A percentile compares a stretch with the other conserved stretches of the same genome.
Evolutionary conservation across 2,797 vertebrate species (phyloP).

Genomic region (Helicolenus hilgendorfi): DNA sequence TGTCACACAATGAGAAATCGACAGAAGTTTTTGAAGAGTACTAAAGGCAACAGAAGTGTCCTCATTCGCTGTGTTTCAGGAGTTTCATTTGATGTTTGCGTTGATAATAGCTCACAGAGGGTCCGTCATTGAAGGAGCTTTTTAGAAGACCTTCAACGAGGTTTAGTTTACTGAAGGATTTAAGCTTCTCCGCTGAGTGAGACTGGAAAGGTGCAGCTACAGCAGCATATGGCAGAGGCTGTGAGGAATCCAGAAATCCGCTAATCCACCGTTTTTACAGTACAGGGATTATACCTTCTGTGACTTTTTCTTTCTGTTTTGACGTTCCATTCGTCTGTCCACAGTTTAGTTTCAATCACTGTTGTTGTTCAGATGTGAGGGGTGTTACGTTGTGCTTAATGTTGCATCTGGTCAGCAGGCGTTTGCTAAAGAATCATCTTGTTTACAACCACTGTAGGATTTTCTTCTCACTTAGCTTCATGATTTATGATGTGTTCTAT

Average conservation of each 20-base stretch:
- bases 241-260: conserved; percentile 69
- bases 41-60: neutral
- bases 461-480: conserved; percentile 7
- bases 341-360: conserved; percentile 53
- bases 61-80: neutral
- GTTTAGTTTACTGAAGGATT: conserved; percentile 53
- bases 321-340: conserved; percentile 25
- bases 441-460: conserved; percentile 31
- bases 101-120: conserved; percentile 16
- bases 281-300: conserved; percentile 69
- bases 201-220: conserved; percentile 63
- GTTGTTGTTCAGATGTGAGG: conserved; percentile 38
- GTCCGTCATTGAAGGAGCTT: conserved; percentile 3
- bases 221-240: conserved; percentile 60
- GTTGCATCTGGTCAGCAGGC: conserved; percentile 63
- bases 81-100: conserved; percentile 24
- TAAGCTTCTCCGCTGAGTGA: conserved; percentile 28
- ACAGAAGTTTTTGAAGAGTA: conserved; percentile 13
- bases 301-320: conserved; percentile 53
- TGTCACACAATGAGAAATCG: conserved; percentile 31
- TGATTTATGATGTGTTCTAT: neutral
- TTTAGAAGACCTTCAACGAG: conserved; percentile 29
- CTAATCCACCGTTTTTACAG: conserved; percentile 70
- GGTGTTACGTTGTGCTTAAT: conserved; percentile 43
- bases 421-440: conserved; percentile 36